Evolutionary conservation across 2,888 invertebrate genomes (phyloP), one percentile per base, ranked within the genome.

Genomic region (Metopia argyrocephala): DNA sequence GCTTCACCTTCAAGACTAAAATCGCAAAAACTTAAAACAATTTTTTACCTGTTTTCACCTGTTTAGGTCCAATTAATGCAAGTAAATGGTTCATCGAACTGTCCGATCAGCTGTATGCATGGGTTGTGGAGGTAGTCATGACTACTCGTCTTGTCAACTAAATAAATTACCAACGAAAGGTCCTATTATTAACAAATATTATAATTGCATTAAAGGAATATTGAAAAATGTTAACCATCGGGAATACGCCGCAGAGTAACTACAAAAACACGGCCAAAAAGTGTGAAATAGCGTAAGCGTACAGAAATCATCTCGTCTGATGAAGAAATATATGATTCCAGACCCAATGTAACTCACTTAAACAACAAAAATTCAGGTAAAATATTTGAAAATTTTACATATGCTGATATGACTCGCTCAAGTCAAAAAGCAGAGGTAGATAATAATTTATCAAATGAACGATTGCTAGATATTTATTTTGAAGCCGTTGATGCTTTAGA

Each of bases 391-490:
- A n/a, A n/a, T n/a, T n/a, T n/a, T n/a, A n/a, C n/a, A n/a, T n/a
- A n/a, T n/a, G 68, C 56, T 5, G 5, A 5, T 18, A 12, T 68
- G 6, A 18, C 46, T 31, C n/a, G 46, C 1, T n/a, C 68, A 27
- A 57, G 28, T 21, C 27, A 28, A 2, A 9, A 20, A 20, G 4
- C 2, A 27, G 5, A 4, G 2, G 20, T 46, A 20, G 54, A 18
- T 48, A 57, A 64, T 18, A n/a, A 70, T 27, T 18, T 76, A n/a
- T 64, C 76, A n/a, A 76, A 65, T 52, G 18, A 76, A 9, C 15
- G 7, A 28, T 7, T 7, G 28, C 7, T 28, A 28, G 28, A n/a
- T n/a, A n/a, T n/a, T n/a, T n/a, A n/a, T n/a, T n/a, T n/a, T n/a
- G n/a, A n/a, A n/a, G n/a, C n/a, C 28, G 9, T 31, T 9, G 28